phyloP scores from a whole-genome alignment of 1,140 invertebrate species.

The Vanessa atalanta region DNA sequence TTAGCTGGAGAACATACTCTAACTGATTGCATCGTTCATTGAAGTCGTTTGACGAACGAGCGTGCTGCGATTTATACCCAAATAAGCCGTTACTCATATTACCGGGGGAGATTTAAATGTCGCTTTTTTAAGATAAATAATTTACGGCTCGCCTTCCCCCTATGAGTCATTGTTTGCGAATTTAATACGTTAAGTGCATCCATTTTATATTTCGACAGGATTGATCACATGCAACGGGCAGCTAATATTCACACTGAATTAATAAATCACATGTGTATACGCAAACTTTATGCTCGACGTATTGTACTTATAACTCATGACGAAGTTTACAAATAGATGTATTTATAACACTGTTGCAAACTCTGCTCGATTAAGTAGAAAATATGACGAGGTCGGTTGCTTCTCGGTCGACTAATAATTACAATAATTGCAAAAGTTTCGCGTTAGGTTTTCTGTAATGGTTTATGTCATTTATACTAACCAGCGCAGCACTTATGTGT shows the following conservation, averaged over 20 bases:
- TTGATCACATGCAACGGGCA: slow-evolving; percentile 48
- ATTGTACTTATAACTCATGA: slow-evolving; percentile 45
- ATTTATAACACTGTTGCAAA: slow-evolving; percentile 69
- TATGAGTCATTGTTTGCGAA: slow-evolving; percentile 65
- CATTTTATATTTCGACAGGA: slow-evolving; percentile 57
- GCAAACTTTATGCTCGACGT: slow-evolving; percentile 32
- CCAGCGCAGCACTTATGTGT: slow-evolving; percentile 20
- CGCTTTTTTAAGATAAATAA: slow-evolving; percentile 71
- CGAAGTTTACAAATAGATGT: slow-evolving; percentile 62
- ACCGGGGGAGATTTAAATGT: slow-evolving; percentile 70
- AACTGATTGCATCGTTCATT: slow-evolving; percentile 68
- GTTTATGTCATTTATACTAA: slow-evolving; percentile 39
- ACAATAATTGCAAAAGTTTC: slow-evolving; percentile 77
- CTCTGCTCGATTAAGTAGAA: slow-evolving; percentile 70
- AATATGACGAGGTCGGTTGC: slow-evolving; percentile 70
- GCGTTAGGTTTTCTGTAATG: slow-evolving; percentile 59
- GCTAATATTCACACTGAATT: slow-evolving; percentile 41
- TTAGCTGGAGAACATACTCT: slow-evolving; percentile 63
- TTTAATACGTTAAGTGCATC: slow-evolving; percentile 73
- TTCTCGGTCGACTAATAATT: slow-evolving; percentile 71
- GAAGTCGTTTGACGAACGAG: slow-evolving; percentile 62
- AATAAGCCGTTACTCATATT: slow-evolving; percentile 71
- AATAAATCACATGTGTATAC: slow-evolving; percentile 21
- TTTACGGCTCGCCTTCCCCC: slow-evolving; percentile 50
- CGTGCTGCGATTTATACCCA: slow-evolving; percentile 59